phyloP scores from a whole-genome alignment of 2,888 invertebrate genomes.

The Antheraea assamensis region DNA sequence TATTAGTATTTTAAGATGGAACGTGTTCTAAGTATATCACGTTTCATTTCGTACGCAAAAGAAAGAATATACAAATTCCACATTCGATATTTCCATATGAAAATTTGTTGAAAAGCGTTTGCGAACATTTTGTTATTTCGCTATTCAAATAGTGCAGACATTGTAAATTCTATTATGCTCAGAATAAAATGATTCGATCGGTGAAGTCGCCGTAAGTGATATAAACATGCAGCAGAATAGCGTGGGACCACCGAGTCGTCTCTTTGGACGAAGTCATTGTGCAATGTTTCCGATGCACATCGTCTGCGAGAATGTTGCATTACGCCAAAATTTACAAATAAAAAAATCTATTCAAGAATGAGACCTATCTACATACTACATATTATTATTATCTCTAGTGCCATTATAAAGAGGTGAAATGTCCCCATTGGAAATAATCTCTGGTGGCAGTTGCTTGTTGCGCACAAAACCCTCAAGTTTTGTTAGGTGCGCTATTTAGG shows the following conservation, averaged over 20 bases:
- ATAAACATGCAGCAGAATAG: slow-evolving; percentile 50
- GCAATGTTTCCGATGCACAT: slow-evolving; percentile 62
- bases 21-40: not conserved
- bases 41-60: slow-evolving; percentile 22
- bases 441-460: no score
- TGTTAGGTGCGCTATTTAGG: no score
- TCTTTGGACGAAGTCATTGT: slow-evolving; percentile 49
- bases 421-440: no score
- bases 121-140: not conserved
- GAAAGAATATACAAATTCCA: slow-evolving; percentile 22
- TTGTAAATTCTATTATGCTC: slow-evolving; percentile 59
- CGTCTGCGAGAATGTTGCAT: not conserved
- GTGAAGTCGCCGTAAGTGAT: slow-evolving; percentile 70
- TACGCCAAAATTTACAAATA: not conserved
- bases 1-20: not conserved
- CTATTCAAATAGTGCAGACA: slow-evolving; percentile 34
- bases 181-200: slow-evolving; percentile 62
- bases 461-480: no score
- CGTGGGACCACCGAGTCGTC: slow-evolving; percentile 34
- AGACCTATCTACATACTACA: not conserved
- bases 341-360: not conserved
- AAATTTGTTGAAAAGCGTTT: slow-evolving; percentile 26
- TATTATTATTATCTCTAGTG: no score
- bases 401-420: no score
- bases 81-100: slow-evolving; percentile 18